These are phyloP conservation scores for Trichoplusia ni DNA, from an alignment of 1,140 invertebrate species.

Conservation along the genomic window DNA sequence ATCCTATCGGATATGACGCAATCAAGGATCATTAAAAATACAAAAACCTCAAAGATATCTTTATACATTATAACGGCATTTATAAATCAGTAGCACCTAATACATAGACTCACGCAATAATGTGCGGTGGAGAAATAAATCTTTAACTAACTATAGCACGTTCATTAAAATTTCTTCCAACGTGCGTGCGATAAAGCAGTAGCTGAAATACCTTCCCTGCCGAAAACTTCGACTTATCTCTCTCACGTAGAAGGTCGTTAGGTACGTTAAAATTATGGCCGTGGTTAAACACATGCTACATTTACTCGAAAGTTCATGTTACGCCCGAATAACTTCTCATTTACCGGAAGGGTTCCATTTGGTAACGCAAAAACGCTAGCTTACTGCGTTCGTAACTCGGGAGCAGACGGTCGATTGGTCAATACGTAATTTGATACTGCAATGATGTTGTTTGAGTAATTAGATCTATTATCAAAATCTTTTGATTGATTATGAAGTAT, in stretches of 20 bases:
- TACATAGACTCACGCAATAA: slow-evolving; percentile 40
- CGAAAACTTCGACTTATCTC: slow-evolving; percentile 78
- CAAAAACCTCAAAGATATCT: slow-evolving; percentile 31
- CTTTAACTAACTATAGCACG: slow-evolving; percentile 50
- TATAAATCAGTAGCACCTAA: slow-evolving; percentile 34
- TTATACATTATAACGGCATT: slow-evolving; percentile 13
- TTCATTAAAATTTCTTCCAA: slow-evolving; percentile 75
- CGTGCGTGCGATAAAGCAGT: slow-evolving; percentile 75
- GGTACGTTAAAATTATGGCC: slow-evolving; percentile 72
- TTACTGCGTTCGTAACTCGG: slow-evolving; percentile 16
- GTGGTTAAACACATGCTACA: slow-evolving; percentile 80
- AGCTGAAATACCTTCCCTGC: slow-evolving; percentile 53
- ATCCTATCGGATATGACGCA: slow-evolving; percentile 21
- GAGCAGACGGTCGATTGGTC: slow-evolving; percentile 1
- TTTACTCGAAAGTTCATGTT: slow-evolving; percentile 76
- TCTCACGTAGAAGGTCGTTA: slow-evolving; percentile 75
- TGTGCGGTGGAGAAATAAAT: slow-evolving; percentile 45
- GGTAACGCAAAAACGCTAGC: slow-evolving; percentile 44
- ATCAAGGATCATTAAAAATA: slow-evolving; percentile 29
- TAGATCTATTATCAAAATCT: too few relatives aligned
- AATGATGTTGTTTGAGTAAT: too few relatives aligned
- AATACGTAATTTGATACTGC: neutral
- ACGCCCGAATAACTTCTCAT: slow-evolving; percentile 71
- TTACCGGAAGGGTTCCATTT: slow-evolving; percentile 54
- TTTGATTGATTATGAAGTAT: too few relatives aligned